These are phyloP conservation scores for Lacerta bilineata DNA, from an alignment of 2,797 vertebrate species.

Conservation along the genomic window DNA sequence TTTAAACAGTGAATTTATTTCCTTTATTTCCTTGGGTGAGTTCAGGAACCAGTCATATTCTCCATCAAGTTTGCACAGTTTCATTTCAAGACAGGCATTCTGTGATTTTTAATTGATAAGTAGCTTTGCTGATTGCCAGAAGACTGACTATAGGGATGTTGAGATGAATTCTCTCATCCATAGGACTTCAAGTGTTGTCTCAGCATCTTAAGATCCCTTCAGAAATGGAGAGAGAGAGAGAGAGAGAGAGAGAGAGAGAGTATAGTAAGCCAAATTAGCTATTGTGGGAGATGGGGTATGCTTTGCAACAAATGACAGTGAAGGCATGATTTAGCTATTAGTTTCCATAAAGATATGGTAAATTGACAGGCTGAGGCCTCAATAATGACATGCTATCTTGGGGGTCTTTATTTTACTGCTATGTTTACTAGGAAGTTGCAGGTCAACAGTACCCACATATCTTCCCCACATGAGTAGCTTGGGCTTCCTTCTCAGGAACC, in stretches of 20 bases:
- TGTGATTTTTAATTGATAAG: neutral
- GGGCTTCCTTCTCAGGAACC: neutral
- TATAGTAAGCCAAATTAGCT: neutral
- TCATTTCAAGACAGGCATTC: neutral
- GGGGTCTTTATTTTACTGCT: neutral
- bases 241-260: too few relatives aligned
- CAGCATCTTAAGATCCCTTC: too few relatives aligned
- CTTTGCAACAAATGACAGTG: neutral
- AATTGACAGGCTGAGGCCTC: neutral
- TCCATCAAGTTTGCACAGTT: neutral
- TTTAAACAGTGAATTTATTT: neutral
- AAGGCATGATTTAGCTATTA: neutral
- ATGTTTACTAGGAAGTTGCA: neutral
- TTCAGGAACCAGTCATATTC: neutral
- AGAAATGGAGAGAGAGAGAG: neutral
- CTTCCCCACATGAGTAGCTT: neutral
- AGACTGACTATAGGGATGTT: too few relatives aligned
- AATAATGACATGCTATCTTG: neutral
- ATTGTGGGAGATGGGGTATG: too few relatives aligned
- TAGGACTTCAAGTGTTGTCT: neutral
- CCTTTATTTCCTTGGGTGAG: neutral
- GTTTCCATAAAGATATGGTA: neutral
- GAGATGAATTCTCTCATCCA: neutral
- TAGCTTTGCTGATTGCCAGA: neutral
- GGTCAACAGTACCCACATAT: neutral